A percentile compares a stretch with the other conserved stretches of the same genome.
Conservation (phyloP, 2,888 invertebrate genomes). For the Agrotis puta region DNA sequence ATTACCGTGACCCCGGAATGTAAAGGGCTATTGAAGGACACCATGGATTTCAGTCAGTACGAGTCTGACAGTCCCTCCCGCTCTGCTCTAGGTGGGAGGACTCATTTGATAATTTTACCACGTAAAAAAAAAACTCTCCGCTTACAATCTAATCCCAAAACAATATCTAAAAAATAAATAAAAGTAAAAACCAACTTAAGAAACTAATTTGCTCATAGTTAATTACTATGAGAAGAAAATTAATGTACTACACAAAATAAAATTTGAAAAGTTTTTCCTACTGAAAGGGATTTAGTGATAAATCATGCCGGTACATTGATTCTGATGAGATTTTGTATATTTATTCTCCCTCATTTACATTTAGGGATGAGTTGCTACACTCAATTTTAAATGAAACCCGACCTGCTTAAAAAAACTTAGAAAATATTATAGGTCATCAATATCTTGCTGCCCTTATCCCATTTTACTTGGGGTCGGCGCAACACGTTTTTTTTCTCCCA, state of each 20-base stretch:
- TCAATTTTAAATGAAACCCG: conserved; percentile 11
- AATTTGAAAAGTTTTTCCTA: conserved; percentile 47
- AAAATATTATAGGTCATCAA: neutral
- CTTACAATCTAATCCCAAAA: conserved; percentile 13
- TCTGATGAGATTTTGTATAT: conserved; percentile 56
- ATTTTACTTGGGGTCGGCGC: too few species aligned
- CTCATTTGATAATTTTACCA: too few species aligned
- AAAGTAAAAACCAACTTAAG: conserved; percentile 7
- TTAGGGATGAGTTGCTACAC: conserved; percentile 10
- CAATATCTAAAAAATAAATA: conserved; percentile 10
- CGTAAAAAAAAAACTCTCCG: too few species aligned
- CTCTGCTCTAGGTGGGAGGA: too few species aligned
- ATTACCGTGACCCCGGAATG: too few species aligned
- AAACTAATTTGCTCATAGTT: conserved; percentile 45
- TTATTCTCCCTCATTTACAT: conserved; percentile 39
- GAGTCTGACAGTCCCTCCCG: too few species aligned
- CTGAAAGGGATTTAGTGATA: conserved; percentile 43
- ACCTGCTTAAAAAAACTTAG: neutral
- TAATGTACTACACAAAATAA: conserved; percentile 44
- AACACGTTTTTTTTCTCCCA: too few species aligned
- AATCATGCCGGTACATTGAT: conserved; percentile 54
- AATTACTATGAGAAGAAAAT: conserved; percentile 53
- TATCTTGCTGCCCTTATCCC: too few species aligned
- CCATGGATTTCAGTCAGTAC: too few species aligned
- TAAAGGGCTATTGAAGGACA: too few species aligned